phyloP scores from a whole-genome alignment of 2,888 invertebrate genomes.

The Drosophila macrospina region DNA sequence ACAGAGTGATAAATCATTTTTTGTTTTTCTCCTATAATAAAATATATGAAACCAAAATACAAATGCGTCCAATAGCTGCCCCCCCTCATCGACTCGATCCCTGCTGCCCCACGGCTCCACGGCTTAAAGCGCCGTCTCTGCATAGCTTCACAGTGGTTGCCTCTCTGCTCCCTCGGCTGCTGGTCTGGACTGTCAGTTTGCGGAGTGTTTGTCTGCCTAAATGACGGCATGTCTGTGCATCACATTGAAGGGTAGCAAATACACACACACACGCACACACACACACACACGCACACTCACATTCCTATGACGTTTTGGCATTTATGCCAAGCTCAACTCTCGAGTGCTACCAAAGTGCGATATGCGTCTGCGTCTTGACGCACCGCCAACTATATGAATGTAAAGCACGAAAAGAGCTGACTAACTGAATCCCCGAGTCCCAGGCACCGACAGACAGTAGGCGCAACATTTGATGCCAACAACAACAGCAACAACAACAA shows the following conservation, averaged over 20 bases:
- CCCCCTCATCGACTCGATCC: too few species aligned
- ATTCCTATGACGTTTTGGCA: conserved; percentile 64
- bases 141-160: conserved; percentile 34
- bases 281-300: conserved; percentile 17
- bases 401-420: conserved; percentile 51
- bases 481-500: too few species aligned
- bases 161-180: conserved; percentile 23
- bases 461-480: conserved; percentile 41
- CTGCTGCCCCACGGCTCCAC: too few species aligned
- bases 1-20: conserved; percentile 76
- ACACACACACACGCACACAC: conserved; percentile 25
- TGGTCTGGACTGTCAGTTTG: conserved; percentile 54
- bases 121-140: conserved; percentile 28
- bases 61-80: conserved; percentile 59
- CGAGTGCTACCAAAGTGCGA: conserved; percentile 58
- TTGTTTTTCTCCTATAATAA: conserved; percentile 35
- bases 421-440: conserved; percentile 32
- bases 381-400: not conserved
- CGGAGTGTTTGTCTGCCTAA: conserved; percentile 64
- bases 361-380: conserved; percentile 26
- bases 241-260: conserved; percentile 74
- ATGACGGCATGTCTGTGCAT: conserved; percentile 68
- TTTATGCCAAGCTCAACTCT: conserved; percentile 64
- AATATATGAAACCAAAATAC: conserved; percentile 53
- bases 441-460: conserved; percentile 13